These are phyloP conservation scores for Drosophila lowei DNA, from an alignment of 1,140 invertebrate genomes.

Conservation along the genomic window DNA sequence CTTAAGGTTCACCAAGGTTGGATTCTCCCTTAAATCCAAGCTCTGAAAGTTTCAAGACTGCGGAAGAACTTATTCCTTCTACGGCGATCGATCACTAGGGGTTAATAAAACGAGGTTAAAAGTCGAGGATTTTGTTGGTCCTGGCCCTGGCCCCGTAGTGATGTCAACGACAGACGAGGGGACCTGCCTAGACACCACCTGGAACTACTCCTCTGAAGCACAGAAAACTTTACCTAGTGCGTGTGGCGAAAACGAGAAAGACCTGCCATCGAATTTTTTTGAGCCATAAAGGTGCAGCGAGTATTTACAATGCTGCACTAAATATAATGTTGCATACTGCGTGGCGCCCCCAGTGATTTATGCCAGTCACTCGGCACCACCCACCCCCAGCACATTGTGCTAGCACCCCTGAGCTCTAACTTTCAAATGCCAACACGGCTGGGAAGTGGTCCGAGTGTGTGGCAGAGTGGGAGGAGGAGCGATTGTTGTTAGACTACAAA, in stretches of 20 bases:
- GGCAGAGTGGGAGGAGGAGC: too few species aligned
- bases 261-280: conserved; percentile 24
- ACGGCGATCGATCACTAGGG: conserved; percentile 7
- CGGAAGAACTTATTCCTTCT: background rate
- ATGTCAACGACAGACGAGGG: background rate
- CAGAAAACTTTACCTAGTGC: conserved; percentile 25
- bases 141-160: too few species aligned
- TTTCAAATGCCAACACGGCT: too few species aligned
- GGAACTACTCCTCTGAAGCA: conserved; percentile 18
- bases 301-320: conserved; percentile 12
- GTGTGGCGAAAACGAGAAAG: conserved; percentile 21
- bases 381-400: too few species aligned
- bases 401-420: too few species aligned
- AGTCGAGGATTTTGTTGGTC: background rate
- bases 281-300: conserved; percentile 21
- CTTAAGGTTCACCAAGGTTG: too few species aligned
- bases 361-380: conserved; percentile 24
- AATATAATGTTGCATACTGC: conserved; percentile 27
- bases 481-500: background rate
- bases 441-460: too few species aligned
- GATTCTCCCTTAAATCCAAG: too few species aligned
- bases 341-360: conserved; percentile 17
- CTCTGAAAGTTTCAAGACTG: conserved; percentile 1
- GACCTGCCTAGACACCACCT: background rate
- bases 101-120: conserved; percentile 23